Evolutionary conservation across 2,888 invertebrate species (phyloP).

Genomic region (Dilophus febrilis): DNA sequence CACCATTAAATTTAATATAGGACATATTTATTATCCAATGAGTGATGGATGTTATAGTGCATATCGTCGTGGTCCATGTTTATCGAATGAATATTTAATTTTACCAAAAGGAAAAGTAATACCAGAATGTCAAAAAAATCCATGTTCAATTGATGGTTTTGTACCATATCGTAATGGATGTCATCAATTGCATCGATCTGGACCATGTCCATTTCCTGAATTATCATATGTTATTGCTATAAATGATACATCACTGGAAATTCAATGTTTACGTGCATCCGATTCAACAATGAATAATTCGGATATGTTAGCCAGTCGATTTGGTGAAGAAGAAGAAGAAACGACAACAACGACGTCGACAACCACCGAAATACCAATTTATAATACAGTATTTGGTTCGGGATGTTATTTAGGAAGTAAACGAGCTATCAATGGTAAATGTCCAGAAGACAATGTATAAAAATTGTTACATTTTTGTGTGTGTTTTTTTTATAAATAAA

Average conservation of each 20-base stretch:
- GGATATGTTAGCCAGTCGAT: conserved; percentile 20
- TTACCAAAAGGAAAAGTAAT: conserved; percentile 34
- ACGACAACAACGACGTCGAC: background rate
- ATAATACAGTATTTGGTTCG: conserved; percentile 16
- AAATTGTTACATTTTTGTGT: no score
- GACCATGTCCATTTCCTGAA: conserved; percentile 22
- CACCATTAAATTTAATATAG: conserved; percentile 24
- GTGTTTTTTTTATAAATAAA: no score
- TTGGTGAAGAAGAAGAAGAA: conserved; percentile 16
- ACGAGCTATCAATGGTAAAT: conserved; percentile 18
- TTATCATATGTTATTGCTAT: conserved; percentile 36
- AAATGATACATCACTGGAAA: conserved; percentile 37
- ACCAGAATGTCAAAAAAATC: conserved; percentile 43
- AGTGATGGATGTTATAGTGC: conserved; percentile 44
- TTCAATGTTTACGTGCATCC: conserved; percentile 36
- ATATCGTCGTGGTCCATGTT: conserved; percentile 47
- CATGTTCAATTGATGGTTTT: conserved; percentile 36
- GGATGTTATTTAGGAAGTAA: conserved; percentile 20
- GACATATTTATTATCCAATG: conserved; percentile 40
- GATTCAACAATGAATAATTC: conserved; percentile 8
- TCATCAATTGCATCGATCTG: conserved; percentile 17
- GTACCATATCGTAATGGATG: conserved; percentile 26
- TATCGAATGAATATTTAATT: conserved; percentile 34
- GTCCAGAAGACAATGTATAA: no score
- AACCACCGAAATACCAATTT: no score